Conservation (phyloP, 92 coral and sea anemone species). For the Palythoa caribaeorum region DNA sequence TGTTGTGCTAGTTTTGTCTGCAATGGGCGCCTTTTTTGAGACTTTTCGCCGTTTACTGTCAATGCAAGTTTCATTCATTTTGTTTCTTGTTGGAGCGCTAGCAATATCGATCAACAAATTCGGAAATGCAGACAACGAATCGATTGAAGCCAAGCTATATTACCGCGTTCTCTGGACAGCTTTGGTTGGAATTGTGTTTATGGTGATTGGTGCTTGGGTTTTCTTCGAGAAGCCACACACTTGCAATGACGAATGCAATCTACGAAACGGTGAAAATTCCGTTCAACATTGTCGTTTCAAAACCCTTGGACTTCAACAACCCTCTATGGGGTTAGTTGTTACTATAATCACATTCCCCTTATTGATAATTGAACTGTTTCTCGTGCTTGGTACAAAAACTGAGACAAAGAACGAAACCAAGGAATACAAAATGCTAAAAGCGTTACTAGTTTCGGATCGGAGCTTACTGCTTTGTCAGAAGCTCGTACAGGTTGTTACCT, state of each 20-base stretch:
- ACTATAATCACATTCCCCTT: conserved; percentile 64
- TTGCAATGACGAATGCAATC: conserved; percentile 6
- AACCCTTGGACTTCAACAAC: conserved; percentile 63
- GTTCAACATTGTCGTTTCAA: background rate
- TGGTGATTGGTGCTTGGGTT: conserved; percentile 54
- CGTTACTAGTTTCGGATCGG: conserved; percentile 19
- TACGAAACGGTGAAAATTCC: background rate
- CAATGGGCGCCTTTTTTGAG: conserved; percentile 45
- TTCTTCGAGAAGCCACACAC: conserved; percentile 60
- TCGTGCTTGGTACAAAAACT: conserved; percentile 40
- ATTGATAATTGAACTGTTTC: conserved; percentile 52
- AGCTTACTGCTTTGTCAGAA: conserved; percentile 55
- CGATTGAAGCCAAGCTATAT: conserved; percentile 30
- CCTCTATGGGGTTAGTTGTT: conserved; percentile 69
- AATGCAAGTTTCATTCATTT: conserved; percentile 51
- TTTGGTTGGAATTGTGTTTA: conserved; percentile 55
- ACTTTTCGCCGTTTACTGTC: conserved; percentile 42
- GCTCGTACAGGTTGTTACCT: conserved; percentile 63
- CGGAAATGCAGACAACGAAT: conserved; percentile 32
- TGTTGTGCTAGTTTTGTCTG: conserved; percentile 45
- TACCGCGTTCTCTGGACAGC: conserved; percentile 54
- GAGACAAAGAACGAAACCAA: background rate
- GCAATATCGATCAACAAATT: conserved; percentile 50
- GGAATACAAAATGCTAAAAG: background rate
- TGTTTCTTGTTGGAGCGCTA: conserved; percentile 67